These are phyloP conservation scores for Metallyticus violacea DNA, from an alignment of 2,888 invertebrate genomes.

Conservation along the genomic window DNA sequence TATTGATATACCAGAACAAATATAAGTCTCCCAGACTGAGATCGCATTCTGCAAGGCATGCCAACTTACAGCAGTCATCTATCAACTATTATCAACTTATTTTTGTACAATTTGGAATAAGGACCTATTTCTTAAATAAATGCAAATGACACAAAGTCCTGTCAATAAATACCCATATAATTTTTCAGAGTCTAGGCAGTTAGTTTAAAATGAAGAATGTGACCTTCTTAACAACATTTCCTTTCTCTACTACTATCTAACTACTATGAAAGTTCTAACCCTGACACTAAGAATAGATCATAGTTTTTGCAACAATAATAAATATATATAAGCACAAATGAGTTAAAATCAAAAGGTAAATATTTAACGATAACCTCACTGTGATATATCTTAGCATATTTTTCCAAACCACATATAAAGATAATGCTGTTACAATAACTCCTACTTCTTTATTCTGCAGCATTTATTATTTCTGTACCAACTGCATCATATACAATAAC, in stretches of 20 bases:
- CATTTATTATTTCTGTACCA: neutral
- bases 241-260: neutral
- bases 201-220: neutral
- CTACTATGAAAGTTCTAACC: neutral
- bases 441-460: neutral
- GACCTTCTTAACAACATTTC: neutral
- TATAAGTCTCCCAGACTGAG: neutral
- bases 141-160: constrained; percentile 11
- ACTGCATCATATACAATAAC: neutral
- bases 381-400: neutral
- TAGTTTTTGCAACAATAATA: neutral
- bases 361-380: neutral
- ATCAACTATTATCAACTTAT: neutral
- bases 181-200: neutral
- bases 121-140: neutral
- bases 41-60: constrained; percentile 1
- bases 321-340: neutral
- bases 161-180: neutral
- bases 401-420: neutral
- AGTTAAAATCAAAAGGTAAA: neutral
- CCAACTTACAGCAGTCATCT: neutral
- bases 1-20: neutral
- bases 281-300: neutral
- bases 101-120: neutral
- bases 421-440: neutral